Conservation (phyloP, 1,140 invertebrate species). For the Drosophila punjabiensis region DNA sequence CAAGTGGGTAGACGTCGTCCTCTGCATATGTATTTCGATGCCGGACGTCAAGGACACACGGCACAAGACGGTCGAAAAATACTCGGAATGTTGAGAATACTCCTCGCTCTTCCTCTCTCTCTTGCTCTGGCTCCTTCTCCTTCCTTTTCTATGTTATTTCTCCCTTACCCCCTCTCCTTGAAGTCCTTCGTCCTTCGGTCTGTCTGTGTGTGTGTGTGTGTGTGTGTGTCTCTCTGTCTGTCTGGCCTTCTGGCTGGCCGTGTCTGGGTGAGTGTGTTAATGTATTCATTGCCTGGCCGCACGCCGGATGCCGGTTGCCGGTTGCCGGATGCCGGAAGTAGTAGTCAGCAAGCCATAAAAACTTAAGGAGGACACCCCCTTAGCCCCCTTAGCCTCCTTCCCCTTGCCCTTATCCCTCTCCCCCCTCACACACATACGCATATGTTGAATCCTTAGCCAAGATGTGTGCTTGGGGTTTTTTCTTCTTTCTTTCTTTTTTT, state of each 20-base stretch:
- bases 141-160: background rate
- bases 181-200: background rate
- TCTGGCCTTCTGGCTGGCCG: slow-evolving; percentile 10
- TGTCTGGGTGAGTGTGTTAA: slow-evolving; percentile 74
- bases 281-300: slow-evolving; percentile 73
- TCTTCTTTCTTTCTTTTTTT: slow-evolving; percentile 44
- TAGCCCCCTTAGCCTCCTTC: background rate
- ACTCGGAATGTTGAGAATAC: slow-evolving; percentile 6
- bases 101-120: background rate
- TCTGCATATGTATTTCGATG: slow-evolving; percentile 57
- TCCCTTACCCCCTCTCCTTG: background rate
- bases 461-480: slow-evolving; percentile 19
- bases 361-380: slow-evolving; percentile 67
- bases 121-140: background rate
- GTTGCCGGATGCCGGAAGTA: slow-evolving; percentile 71
- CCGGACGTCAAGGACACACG: slow-evolving; percentile 62
- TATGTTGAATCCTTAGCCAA: slow-evolving; percentile 7
- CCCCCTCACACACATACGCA: slow-evolving; percentile 17
- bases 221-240: slow-evolving; percentile 1
- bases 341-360: slow-evolving; percentile 83
- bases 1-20: slow-evolving; percentile 1
- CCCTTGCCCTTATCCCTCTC: background rate
- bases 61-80: slow-evolving; percentile 42
- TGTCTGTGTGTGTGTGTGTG: slow-evolving; percentile 5
- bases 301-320: slow-evolving; percentile 19